Evolutionary conservation across 2,888 invertebrate species (phyloP).

Genomic region (Thereva unica): DNA sequence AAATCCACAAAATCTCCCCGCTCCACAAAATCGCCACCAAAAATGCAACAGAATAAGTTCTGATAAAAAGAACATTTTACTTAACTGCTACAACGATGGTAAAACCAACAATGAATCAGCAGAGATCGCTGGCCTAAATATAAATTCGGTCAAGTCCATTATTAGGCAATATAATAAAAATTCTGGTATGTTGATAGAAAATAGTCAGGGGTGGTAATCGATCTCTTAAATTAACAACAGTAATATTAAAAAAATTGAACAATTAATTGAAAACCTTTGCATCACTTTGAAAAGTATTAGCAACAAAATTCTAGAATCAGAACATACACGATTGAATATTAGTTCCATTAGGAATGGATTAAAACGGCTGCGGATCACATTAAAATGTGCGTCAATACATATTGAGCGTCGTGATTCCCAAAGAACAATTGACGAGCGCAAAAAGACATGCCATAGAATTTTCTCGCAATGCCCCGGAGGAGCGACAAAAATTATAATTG

Average conservation of each 20-base stretch:
- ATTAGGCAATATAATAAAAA: conserved; percentile 24
- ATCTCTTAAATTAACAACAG: conserved; percentile 24
- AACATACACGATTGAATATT: too few species aligned
- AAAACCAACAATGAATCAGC: conserved; percentile 24
- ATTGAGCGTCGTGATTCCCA: background rate
- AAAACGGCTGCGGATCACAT: background rate
- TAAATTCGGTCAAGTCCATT: conserved; percentile 27
- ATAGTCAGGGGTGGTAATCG: conserved; percentile 24
- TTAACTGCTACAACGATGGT: conserved; percentile 16
- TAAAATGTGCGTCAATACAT: background rate
- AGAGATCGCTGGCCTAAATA: conserved; percentile 28
- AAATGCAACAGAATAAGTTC: conserved; percentile 15
- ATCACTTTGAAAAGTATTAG: conserved; percentile 17
- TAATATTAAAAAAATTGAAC: conserved; percentile 27
- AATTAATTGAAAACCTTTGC: conserved; percentile 29
- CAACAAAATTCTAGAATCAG: too few species aligned
- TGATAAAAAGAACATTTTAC: conserved; percentile 18
- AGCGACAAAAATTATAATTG: conserved; percentile 17
- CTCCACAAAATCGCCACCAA: conserved; percentile 5
- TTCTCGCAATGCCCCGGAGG: conserved; percentile 7
- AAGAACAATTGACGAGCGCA: background rate
- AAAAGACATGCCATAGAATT: conserved; percentile 5
- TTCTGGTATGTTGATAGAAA: conserved; percentile 12
- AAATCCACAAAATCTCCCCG: too few species aligned
- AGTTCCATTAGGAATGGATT: background rate